Conservation (phyloP, 2,113 vertebrate species). For the Seriola quinqueradiata region DNA sequence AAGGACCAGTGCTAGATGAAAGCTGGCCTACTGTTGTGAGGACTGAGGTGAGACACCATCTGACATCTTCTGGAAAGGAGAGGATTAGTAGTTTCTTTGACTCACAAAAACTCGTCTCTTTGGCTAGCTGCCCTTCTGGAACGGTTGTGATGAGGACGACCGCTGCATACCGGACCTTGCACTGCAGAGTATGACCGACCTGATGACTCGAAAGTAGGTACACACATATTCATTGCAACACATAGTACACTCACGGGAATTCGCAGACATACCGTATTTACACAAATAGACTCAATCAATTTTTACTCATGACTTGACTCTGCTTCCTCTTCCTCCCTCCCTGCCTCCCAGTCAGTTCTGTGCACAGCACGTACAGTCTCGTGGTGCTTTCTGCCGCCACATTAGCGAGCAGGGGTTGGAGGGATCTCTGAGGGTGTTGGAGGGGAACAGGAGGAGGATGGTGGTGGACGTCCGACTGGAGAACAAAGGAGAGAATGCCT, state of each 20-base stretch:
- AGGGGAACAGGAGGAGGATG: slow-evolving; percentile 89
- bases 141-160: slow-evolving; percentile 96
- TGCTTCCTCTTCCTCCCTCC: not conserved
- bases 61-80: not conserved
- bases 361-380: slow-evolving; percentile 78
- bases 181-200: slow-evolving; percentile 89
- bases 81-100: not conserved
- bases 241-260: not conserved
- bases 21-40: slow-evolving; percentile 91
- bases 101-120: not conserved
- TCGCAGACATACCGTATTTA: not conserved
- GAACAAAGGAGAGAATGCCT: slow-evolving; percentile 95
- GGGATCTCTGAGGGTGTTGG: slow-evolving; percentile 84
- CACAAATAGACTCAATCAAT: not conserved
- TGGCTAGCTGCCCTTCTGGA: slow-evolving; percentile 95
- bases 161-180: slow-evolving; percentile 93
- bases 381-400: slow-evolving; percentile 72
- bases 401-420: slow-evolving; percentile 39
- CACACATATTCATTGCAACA: slow-evolving; percentile 29
- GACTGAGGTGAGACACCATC: slow-evolving; percentile 84
- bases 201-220: slow-evolving; percentile 91
- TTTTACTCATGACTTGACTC: not conserved
- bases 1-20: slow-evolving; percentile 89
- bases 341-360: slow-evolving; percentile 89
- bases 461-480: slow-evolving; percentile 90